Base-by-base conservation (phyloP, 64 coral and sea anemone genomes). In the Pocillopora verrucosa region DNA sequence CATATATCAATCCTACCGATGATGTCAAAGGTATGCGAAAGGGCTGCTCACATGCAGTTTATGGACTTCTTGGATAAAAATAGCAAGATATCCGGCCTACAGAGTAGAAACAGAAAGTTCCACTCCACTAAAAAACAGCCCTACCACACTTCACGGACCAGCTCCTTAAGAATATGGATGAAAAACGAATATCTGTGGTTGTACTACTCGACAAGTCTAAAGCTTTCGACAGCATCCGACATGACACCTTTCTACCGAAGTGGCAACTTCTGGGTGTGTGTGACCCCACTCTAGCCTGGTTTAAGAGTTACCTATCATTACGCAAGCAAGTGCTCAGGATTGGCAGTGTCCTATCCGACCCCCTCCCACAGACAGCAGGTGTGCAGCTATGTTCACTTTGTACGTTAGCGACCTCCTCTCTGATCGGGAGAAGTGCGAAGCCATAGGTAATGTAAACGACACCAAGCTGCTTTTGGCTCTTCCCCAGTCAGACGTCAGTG, bases 181-280 rank as follows among this genome's bases (percentile, higher is more conserved):
- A 45, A 2, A 45, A 6, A 45, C 2, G 6, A 6, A 45, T 45
- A 6, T 45, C 41, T 2, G 41, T 45, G 2, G 6, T 45, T 3
- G 41, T 45, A 3, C 41, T 45, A 2, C 6, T 45, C 2, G 41
- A 77, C n/a, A 76, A 77, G 74, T 77, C 65, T 34, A 91, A 75
- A 74, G 83, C 84, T 57, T 87, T 92, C 60, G 90, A 92, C 56
- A 86, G 90, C 61, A 61, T 92, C 20, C 76, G 59, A 37, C 90
- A 91, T 75, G 38, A 86, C 25, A 75, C 6, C 2, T 3, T 45
- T 25, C 37, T 83, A 35, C 25, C 26, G 13, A 91, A 86, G 30
- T 59, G 77, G 58, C 34, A 22, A 16, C 37, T 14, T 19, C 1
- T 92, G n/a, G 90, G 83, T 41, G 20, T 93, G 25, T 82, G n/a